phyloP scores from a whole-genome alignment of 2,113 vertebrate species.

The Dipodomys merriami region DNA sequence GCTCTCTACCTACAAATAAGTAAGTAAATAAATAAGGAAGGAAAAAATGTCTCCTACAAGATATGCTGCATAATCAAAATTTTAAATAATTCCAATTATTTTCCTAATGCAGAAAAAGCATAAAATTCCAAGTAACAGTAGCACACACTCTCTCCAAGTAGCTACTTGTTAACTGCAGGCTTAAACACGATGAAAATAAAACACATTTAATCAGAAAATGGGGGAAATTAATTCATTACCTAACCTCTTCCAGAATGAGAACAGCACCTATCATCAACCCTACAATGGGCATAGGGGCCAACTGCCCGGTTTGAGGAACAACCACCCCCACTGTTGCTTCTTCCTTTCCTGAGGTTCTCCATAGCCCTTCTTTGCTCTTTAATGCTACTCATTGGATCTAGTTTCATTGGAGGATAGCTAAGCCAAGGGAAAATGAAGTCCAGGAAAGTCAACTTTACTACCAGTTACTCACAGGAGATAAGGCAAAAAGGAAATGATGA shows the following conservation, averaged over 20 bases:
- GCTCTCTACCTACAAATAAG: not conserved
- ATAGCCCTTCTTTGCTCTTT: not conserved
- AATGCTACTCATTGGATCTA: not conserved
- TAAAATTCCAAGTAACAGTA: not conserved
- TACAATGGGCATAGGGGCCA: not conserved
- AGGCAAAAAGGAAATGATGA: constrained; percentile 5
- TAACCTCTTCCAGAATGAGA: constrained; percentile 51
- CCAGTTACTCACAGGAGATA: not conserved
- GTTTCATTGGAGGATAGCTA: not conserved
- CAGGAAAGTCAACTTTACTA: not conserved
- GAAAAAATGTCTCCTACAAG: not conserved
- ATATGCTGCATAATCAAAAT: not conserved
- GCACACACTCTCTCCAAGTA: not conserved
- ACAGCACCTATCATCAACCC: not conserved
- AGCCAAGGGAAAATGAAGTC: not conserved
- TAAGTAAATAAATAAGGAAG: not conserved
- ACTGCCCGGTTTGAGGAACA: not conserved
- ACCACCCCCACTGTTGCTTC: not conserved
- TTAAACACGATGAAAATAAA: constrained; percentile 1
- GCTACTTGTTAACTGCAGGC: not conserved
- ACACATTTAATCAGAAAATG: not conserved
- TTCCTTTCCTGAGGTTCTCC: not conserved
- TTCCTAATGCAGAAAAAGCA: constrained; percentile 46
- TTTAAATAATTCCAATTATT: constrained; percentile 20
- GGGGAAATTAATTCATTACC: not conserved